These are phyloP conservation scores for Cactoblastis cactorum DNA, from an alignment of 2,888 invertebrate genomes.

Conservation along the genomic window DNA sequence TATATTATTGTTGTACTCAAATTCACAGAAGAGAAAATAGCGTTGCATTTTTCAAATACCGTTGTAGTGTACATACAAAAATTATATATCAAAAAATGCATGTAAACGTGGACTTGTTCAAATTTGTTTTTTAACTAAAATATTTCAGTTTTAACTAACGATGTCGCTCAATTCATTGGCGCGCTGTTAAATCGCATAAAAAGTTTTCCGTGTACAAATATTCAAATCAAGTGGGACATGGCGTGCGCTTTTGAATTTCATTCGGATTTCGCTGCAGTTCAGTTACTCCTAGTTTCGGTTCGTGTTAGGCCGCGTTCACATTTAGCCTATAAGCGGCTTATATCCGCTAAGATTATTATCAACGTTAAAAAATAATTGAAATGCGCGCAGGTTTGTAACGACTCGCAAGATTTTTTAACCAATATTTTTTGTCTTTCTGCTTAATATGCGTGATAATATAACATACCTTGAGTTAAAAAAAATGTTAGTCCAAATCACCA, in stretches of 20 bases:
- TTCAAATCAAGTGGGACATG: slow-evolving; percentile 43
- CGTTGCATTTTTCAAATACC: neutral
- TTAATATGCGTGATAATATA: too few relatives aligned
- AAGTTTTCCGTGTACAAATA: slow-evolving; percentile 39
- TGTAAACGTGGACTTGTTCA: slow-evolving; percentile 4
- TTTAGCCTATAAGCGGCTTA: slow-evolving; percentile 7
- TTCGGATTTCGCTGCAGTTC: slow-evolving; percentile 32
- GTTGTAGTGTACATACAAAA: neutral
- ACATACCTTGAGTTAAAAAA: too few relatives aligned
- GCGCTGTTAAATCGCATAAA: slow-evolving; percentile 24
- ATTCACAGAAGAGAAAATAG: slow-evolving; percentile 1
- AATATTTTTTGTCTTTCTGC: too few relatives aligned
- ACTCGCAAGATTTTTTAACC: too few relatives aligned
- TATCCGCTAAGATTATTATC: neutral
- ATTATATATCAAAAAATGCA: slow-evolving; percentile 8
- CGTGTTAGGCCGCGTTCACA: slow-evolving; percentile 10
- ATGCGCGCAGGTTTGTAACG: too few relatives aligned
- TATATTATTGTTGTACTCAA: neutral
- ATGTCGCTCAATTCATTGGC: slow-evolving; percentile 16
- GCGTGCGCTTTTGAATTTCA: slow-evolving; percentile 47
- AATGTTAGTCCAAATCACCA: too few relatives aligned
- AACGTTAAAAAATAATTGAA: neutral
- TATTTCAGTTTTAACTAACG: slow-evolving; percentile 13
- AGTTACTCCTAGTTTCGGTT: slow-evolving; percentile 8
- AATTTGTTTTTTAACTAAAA: slow-evolving; percentile 8